A percentile compares a stretch with the other conserved stretches of the same genome.
phyloP scores from a whole-genome alignment of 2,888 invertebrate species.

The Eustalomyia histrio region DNA sequence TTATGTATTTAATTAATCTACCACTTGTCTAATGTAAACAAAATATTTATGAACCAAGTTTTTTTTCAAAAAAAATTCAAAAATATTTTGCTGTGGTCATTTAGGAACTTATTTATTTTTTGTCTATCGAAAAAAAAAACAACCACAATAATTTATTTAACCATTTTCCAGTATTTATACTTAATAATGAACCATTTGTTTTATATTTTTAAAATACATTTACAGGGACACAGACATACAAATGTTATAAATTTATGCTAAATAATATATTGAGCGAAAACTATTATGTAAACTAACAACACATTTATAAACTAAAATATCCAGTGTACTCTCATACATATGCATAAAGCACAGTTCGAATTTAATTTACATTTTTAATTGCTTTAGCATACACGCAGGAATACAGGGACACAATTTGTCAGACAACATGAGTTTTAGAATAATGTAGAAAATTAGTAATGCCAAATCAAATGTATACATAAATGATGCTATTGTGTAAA shows the following conservation, averaged over 20 bases:
- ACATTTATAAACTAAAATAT: not conserved
- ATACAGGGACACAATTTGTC: conserved; percentile 3
- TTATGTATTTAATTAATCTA: no score
- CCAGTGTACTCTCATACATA: not conserved
- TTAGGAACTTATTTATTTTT: no score
- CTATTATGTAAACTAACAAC: conserved; percentile 32
- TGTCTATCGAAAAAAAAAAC: conserved; percentile 3
- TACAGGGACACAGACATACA: not conserved
- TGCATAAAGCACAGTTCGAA: not conserved
- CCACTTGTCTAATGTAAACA: no score
- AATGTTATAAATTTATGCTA: conserved; percentile 52
- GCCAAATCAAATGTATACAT: not conserved
- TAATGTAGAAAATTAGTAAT: not conserved
- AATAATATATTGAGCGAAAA: conserved; percentile 55
- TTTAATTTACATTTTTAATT: conserved; percentile 61
- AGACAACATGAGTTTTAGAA: not conserved
- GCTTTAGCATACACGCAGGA: conserved; percentile 12
- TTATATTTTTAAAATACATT: not conserved
- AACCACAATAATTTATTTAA: conserved; percentile 55
- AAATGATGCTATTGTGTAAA: not conserved
- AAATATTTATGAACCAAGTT: no score
- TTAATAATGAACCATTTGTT: conserved; percentile 54
- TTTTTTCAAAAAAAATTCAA: no score
- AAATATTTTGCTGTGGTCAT: no score
- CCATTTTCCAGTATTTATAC: conserved; percentile 31